phyloP scores from a whole-genome alignment of 2,113 vertebrate species.

The Larimichthys polyactis region DNA sequence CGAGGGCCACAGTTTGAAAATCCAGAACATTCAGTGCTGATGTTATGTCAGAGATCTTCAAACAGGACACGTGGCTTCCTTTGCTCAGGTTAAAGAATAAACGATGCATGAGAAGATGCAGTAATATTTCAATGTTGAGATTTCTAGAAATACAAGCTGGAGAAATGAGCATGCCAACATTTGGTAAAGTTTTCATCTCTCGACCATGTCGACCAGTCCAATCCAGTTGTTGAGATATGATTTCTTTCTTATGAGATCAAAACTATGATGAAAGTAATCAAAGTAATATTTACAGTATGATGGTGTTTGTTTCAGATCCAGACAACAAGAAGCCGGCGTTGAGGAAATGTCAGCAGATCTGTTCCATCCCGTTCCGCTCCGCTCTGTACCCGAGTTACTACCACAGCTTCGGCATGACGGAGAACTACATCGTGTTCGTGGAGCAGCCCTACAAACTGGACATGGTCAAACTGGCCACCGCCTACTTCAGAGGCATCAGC shows the following conservation, averaged over 20 bases:
- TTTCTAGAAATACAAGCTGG: no score
- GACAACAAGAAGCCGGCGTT: constrained; percentile 77
- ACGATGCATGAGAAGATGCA: no score
- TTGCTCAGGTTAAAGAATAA: neutral
- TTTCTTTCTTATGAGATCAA: no score
- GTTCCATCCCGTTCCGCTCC: constrained; percentile 88
- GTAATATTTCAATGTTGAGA: no score
- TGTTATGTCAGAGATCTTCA: neutral
- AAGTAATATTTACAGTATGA: no score
- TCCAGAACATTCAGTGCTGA: no score
- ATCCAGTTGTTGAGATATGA: no score
- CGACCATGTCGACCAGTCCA: no score
- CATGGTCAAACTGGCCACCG: constrained; percentile 90
- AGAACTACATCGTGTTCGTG: constrained; percentile 92
- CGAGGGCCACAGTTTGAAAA: no score
- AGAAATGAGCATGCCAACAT: no score
- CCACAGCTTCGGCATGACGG: constrained; percentile 94
- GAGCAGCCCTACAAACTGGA: constrained; percentile 94
- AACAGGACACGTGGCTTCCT: neutral
- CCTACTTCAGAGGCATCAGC: constrained; percentile 88
- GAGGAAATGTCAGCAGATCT: constrained; percentile 85
- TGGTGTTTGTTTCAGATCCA: constrained; percentile 66
- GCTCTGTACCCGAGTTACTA: constrained; percentile 91
- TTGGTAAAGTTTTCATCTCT: no score
- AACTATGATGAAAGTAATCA: no score